Base-by-base conservation (phyloP, 2,888 invertebrate genomes). In the Drosophila birchii region DNA sequence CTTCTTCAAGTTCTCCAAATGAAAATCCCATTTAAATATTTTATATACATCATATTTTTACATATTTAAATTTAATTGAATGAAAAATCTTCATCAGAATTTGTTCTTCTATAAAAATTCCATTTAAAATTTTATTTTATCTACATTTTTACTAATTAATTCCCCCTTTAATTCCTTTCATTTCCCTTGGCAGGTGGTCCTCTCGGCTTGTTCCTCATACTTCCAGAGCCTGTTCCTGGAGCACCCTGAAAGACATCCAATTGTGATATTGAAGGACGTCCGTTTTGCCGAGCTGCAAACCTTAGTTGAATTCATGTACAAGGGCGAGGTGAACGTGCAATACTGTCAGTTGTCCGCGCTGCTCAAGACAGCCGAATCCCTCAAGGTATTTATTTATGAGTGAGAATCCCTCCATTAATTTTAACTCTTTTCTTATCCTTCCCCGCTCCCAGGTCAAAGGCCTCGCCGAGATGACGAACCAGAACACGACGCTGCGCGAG, bases 251-350 rank as follows among this genome's bases (percentile, higher is more conserved):
- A 95, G 96, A 88, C 97, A 98, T 93, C 97, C 97, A 91, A 98
- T 98, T 93, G 97, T 98, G 93, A 97, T 98, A 93, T 95, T 98
- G 91, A 97, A 97, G 94, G 97, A 98, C 97, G 97, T 97, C 92
- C 96, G 96, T 91, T 96, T 97, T 93, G 95, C 96, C 92, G 97
- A 97, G 94, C 94, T 98, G 92, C 95, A 97, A 93, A 97, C 97
- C 87, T 95, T 98, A 92, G 96, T 98, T 93, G 97, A 97, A 95
- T 98, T 97, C 95, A 98, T 98, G 97, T 98, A 98, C 95, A 96
- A 97, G 93, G 97, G 97, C 92, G 97, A 98, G 94, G 97, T 98
- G 90, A 97, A 97, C 96, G 97, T 98, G 92, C 97, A 97, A 94
- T 97, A 97, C 93, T 97, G 97, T 94, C 97, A 97, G 94, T 94